A percentile compares a stretch with the other conserved stretches of the same genome.
These are phyloP conservation scores for Belonocnema kinseyi DNA, from an alignment of 1,140 invertebrate genomes.

Conservation along the genomic window DNA sequence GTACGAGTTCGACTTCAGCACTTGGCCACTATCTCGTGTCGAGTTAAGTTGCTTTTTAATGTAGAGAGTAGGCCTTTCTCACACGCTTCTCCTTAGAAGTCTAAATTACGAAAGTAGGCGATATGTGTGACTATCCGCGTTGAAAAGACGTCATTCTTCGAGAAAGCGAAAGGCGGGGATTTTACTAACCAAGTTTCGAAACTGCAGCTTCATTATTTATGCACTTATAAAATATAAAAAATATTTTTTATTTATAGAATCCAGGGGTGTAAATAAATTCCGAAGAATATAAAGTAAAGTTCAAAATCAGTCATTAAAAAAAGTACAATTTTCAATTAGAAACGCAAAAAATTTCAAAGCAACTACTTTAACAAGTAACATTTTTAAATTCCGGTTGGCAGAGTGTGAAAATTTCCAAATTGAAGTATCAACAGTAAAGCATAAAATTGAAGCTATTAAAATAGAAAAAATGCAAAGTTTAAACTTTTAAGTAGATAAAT, in stretches of 20 bases:
- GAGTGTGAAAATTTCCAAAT: too few relatives aligned
- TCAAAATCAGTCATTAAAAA: too few relatives aligned
- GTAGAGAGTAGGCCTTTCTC: slow-evolving; percentile 13
- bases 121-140: neutral
- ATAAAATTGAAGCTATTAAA: too few relatives aligned
- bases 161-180: slow-evolving; percentile 5
- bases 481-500: too few relatives aligned
- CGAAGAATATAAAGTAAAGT: too few relatives aligned
- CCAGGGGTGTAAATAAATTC: too few relatives aligned
- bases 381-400: too few relatives aligned
- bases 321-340: too few relatives aligned
- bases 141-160: neutral
- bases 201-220: neutral
- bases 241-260: neutral
- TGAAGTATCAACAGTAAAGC: too few relatives aligned
- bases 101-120: slow-evolving; percentile 7
- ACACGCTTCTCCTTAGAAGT: neutral
- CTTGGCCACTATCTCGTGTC: neutral
- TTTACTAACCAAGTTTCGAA: neutral
- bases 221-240: neutral
- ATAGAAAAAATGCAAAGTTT: too few relatives aligned
- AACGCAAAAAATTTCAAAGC: too few relatives aligned
- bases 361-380: too few relatives aligned
- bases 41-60: neutral
- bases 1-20: neutral